Base-by-base conservation (phyloP, 2,113 vertebrate species). In the Junco hyemalis region DNA sequence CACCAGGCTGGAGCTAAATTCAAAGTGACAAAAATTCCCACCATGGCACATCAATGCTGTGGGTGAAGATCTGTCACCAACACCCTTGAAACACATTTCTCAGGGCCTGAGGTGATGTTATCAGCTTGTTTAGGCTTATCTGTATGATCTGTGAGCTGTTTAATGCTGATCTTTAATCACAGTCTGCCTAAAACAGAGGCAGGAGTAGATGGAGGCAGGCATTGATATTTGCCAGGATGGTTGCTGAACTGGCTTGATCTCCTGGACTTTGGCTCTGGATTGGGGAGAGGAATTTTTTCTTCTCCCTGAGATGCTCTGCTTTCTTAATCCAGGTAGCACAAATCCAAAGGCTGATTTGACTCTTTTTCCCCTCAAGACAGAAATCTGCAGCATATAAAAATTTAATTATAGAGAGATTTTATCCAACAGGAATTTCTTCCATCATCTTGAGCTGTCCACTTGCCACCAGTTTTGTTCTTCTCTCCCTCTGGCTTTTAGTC, bases 221-320 rank as follows among this genome's bases (percentile, higher is more conserved):
- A 14, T 5, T 33, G 38, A 18, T 2, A 0, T 14, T 35, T 35
- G 4, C 17, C 35, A 65, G 3, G 10, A 4, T 44, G 28, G 13
- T 3, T 42, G 31, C 28, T 54, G 23, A 63, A 19, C 17, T 31
- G 14, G 1, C 20, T 26, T 47, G 23, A 5, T 54, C 45, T 65
- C 50, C 18, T 12, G 59, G 31, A 31, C 23, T 7, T 2, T 14
- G 40, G 5, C 6, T 66, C n/a, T 79, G 59, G 76, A 31, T 0
- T 64, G 25, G 7, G 5, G 14, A 60, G 64, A 33, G 9, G 8
- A 50, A 28, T 53, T n/a, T 36, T 60, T 80, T 31, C 4, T 73
- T n/a, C 21, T 21, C 18, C 5, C 21, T 28, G 29, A 86, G 56
- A 17, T 80, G 42, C 4, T 86, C 68, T 66, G 71, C 33, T 56